Percentiles rank a stretch among this genome's conserved stretches.
These are phyloP conservation scores for Eptatretus atami DNA, from an alignment of 2,797 vertebrate species.

Conservation along the genomic window DNA sequence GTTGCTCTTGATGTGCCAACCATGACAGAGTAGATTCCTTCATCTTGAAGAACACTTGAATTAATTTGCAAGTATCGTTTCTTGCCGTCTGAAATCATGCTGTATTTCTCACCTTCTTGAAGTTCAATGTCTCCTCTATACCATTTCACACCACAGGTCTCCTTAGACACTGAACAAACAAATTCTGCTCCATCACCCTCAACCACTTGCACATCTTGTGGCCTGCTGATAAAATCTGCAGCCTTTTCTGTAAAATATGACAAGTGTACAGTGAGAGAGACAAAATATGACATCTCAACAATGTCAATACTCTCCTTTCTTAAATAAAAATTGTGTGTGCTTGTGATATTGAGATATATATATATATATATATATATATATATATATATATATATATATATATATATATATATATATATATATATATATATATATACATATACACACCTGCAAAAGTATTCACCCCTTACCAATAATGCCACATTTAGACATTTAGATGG, in stretches of 20 bases:
- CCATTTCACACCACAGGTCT: slow-evolving; percentile 49
- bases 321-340: too few species aligned
- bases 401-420: too few species aligned
- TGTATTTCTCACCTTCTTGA: slow-evolving; percentile 41
- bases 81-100: slow-evolving; percentile 49
- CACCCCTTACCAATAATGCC: too few species aligned
- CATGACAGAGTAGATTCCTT: slow-evolving; percentile 34
- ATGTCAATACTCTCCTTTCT: too few species aligned
- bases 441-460: too few species aligned
- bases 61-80: slow-evolving; percentile 38
- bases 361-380: too few species aligned
- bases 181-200: slow-evolving; percentile 67
- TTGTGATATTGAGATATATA: too few species aligned
- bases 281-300: too few species aligned
- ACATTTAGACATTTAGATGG: too few species aligned
- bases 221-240: slow-evolving; percentile 69
- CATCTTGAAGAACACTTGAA: slow-evolving; percentile 29
- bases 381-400: too few species aligned
- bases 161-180: slow-evolving; percentile 63
- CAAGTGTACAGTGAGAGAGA: neutral
- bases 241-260: slow-evolving; percentile 36
- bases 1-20: slow-evolving; percentile 45
- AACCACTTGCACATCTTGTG: slow-evolving; percentile 48
- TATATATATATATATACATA: too few species aligned
- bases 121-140: slow-evolving; percentile 27